These are phyloP conservation scores for Chaetops frenatus DNA, from an alignment of 2,113 vertebrate genomes.

Conservation along the genomic window DNA sequence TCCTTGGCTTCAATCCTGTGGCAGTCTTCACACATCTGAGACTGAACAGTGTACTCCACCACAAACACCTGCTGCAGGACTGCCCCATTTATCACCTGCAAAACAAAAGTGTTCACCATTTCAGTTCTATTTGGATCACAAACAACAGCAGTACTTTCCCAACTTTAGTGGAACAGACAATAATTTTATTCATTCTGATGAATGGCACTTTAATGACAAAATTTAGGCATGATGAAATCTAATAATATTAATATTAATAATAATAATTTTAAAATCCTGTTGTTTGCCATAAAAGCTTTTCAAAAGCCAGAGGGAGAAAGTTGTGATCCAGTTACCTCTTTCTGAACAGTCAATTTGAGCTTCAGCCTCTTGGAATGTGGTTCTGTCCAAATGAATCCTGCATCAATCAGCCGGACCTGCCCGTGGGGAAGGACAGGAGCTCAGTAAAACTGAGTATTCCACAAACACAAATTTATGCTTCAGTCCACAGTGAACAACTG, in stretches of 20 bases:
- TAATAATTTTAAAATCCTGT: accelerated
- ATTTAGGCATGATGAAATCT: background rate
- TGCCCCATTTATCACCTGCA: conserved; percentile 93
- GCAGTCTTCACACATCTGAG: conserved; percentile 97
- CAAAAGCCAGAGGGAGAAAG: background rate
- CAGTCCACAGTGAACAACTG: background rate
- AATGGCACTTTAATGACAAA: background rate
- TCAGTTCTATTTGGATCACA: background rate
- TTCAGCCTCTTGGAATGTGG: conserved; percentile 97
- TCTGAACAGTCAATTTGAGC: conserved; percentile 93
- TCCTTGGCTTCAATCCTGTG: conserved; percentile 97
- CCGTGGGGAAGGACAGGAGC: background rate
- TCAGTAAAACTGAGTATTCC: background rate
- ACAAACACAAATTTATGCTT: background rate
- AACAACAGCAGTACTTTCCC: background rate
- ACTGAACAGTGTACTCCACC: conserved; percentile 85
- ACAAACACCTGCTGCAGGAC: conserved; percentile 97
- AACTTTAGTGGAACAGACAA: background rate
- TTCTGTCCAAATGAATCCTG: conserved; percentile 96
- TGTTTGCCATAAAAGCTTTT: background rate
- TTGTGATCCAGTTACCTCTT: conserved; percentile 78
- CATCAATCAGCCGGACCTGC: conserved; percentile 93
- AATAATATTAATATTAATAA: background rate
- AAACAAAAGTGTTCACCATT: background rate
- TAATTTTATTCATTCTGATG: background rate